phyloP scores from a whole-genome alignment of 37 sponge, comb jelly and placozoan genomes.

The Cliona cf. orientalis region DNA sequence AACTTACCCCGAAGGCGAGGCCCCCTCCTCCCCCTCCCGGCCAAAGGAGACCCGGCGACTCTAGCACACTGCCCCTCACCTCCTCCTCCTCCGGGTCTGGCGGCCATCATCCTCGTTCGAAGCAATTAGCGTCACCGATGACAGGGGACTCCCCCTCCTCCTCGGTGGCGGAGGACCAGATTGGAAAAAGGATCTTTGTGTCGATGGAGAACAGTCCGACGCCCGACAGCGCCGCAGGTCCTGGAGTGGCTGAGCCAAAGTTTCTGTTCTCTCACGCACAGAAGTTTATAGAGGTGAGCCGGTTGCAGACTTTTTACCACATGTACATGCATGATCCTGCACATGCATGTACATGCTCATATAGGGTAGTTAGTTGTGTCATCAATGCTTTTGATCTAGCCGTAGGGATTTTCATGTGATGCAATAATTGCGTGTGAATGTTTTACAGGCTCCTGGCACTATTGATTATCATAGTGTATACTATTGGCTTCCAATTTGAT shows the following conservation, averaged over 20 bases:
- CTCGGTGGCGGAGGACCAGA: neutral
- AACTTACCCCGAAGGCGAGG: neutral
- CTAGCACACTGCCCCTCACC: neutral
- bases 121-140: no score
- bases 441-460: no score
- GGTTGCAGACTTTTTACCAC: no score
- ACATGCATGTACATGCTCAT: neutral
- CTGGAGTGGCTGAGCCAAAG: neutral
- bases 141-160: neutral
- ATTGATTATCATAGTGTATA: no score
- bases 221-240: neutral
- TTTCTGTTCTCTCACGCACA: constrained; percentile 5
- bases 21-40: constrained; percentile 12
- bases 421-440: no score
- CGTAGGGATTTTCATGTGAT: no score
- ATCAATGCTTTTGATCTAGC: no score
- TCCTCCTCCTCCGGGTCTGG: neutral
- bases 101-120: neutral
- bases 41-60: neutral
- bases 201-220: neutral
- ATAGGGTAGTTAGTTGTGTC: no score
- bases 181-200: neutral
- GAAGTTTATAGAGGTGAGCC: constrained; percentile 19
- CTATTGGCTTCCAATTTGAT: no score
- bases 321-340: neutral